Conservation (phyloP, 2,113 vertebrate genomes). For the Galbula dea region DNA sequence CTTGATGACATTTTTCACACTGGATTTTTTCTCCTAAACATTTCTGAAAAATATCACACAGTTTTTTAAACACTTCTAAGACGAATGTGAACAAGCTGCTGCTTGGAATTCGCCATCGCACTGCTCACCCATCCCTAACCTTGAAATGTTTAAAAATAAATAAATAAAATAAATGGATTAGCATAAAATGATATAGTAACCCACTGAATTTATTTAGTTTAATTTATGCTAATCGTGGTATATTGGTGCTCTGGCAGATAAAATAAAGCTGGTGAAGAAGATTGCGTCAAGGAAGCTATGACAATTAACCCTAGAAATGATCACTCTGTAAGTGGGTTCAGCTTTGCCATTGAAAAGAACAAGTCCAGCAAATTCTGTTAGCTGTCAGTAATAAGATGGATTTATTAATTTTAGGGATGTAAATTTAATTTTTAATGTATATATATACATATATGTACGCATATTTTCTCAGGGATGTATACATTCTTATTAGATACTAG, state of each 20-base stretch:
- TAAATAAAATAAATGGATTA: slow-evolving; percentile 65
- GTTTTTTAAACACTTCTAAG: slow-evolving; percentile 37
- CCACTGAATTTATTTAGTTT: slow-evolving; percentile 72
- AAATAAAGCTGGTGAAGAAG: slow-evolving; percentile 74
- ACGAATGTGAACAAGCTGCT: slow-evolving; percentile 29
- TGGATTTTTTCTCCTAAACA: slow-evolving; percentile 40
- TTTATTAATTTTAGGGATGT: slow-evolving; percentile 48
- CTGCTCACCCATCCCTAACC: slow-evolving; percentile 62
- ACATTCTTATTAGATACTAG: neutral
- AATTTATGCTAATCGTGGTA: slow-evolving; percentile 77
- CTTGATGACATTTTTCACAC: slow-evolving; percentile 45
- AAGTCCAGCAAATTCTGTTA: slow-evolving; percentile 60
- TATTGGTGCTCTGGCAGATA: slow-evolving; percentile 74
- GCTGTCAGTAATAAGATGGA: slow-evolving; percentile 50
- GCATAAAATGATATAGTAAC: slow-evolving; percentile 77
- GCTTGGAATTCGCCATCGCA: slow-evolving; percentile 19
- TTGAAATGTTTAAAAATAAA: slow-evolving; percentile 65
- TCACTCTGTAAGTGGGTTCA: slow-evolving; percentile 52
- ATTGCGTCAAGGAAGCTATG: slow-evolving; percentile 64
- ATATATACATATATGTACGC: neutral
- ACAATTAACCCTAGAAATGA: slow-evolving; percentile 77
- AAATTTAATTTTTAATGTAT: neutral
- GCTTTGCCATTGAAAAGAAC: slow-evolving; percentile 57
- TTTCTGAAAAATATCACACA: slow-evolving; percentile 39
- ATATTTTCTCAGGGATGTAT: neutral